Evolutionary conservation across 2,797 vertebrate species (phyloP), one percentile per base, ranked within the genome.

Genomic region (Agapornis canus): DNA sequence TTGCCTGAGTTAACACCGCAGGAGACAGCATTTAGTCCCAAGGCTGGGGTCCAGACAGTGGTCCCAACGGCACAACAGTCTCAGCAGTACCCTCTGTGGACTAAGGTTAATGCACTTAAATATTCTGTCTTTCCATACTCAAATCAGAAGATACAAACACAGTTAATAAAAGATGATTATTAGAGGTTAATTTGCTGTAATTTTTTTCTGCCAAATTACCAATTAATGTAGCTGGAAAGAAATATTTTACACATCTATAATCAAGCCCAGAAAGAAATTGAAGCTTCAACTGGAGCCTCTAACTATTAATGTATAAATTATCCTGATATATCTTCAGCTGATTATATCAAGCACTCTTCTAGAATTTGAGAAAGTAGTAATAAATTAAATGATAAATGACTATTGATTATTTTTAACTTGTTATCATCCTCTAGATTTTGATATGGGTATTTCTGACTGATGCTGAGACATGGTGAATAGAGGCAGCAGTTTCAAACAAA

Each of bases 201-300:
- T 86, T 90, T 90, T 35, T 93, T 95, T 54, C 76, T 95, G 76
- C 80, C 59, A 90, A 96, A 95, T 96, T 94, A 89, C 54, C 86
- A 94, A 93, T 95, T 93, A 96, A 94, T 90, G 37, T 86, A 93
- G 81, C 65, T 92, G 73, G 80, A 96, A 94, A 91, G 59, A 94
- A 92, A 92, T 92, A 96, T 94, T 96, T 94, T 91, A 94, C 82
- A 95, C 75, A 95, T 92, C 77, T 87, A 95, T 93, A 94, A 96
- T 93, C 84, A 95, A 93, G 80, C 39, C 48, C 64, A 72, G 73
- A 95, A 89, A 95, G 76, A 66, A 93, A 91, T 32, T 66, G 43
- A 45, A 94, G 73, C 68, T 79, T 92, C 87, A 91, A 4, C 16
- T 86, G 57, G 56, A 91, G 57, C 39, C 10, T 89, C 75, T 89